Evolutionary conservation across 1,140 invertebrate genomes (phyloP).

Genomic region (Orchesella cincta): DNA sequence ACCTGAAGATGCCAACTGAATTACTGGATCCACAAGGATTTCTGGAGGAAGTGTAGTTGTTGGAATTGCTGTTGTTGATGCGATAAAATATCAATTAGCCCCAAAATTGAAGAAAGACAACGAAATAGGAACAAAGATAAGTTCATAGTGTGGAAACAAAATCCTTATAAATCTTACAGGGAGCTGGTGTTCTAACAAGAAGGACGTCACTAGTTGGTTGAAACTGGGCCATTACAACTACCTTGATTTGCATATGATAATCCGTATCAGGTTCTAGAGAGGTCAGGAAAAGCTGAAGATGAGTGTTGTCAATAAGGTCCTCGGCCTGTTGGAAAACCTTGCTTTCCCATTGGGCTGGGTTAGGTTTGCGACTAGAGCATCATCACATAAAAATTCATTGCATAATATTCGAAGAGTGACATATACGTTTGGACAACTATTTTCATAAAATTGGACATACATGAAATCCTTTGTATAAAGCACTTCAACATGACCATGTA

Average conservation of each 20-base stretch:
- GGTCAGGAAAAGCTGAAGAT: constrained; percentile 77
- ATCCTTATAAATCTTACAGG: constrained; percentile 52
- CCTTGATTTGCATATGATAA: constrained; percentile 77
- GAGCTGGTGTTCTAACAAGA: constrained; percentile 66
- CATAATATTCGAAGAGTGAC: background rate
- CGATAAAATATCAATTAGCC: background rate
- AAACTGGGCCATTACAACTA: constrained; percentile 72
- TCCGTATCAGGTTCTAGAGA: constrained; percentile 74
- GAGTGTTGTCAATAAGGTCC: constrained; percentile 77
- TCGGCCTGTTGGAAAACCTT: constrained; percentile 74
- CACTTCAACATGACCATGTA: constrained; percentile 79
- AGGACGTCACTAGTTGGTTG: constrained; percentile 72
- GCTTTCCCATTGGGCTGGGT: constrained; percentile 66
- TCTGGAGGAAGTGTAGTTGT: constrained; percentile 65
- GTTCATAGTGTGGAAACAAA: too few species aligned
- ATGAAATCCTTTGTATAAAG: constrained; percentile 72
- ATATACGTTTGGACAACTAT: background rate
- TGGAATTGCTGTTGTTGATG: constrained; percentile 51
- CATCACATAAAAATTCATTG: too few species aligned
- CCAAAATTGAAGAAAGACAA: background rate
- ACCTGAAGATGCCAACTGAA: constrained; percentile 72
- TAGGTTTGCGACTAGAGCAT: constrained; percentile 38
- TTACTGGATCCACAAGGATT: constrained; percentile 70
- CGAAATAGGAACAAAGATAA: background rate
- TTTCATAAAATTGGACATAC: constrained; percentile 58